A percentile compares a stretch with the other conserved stretches of the same genome.
These are phyloP conservation scores for Orbicella faveolata DNA, from an alignment of 64 coral and sea anemone genomes.

Conservation along the genomic window DNA sequence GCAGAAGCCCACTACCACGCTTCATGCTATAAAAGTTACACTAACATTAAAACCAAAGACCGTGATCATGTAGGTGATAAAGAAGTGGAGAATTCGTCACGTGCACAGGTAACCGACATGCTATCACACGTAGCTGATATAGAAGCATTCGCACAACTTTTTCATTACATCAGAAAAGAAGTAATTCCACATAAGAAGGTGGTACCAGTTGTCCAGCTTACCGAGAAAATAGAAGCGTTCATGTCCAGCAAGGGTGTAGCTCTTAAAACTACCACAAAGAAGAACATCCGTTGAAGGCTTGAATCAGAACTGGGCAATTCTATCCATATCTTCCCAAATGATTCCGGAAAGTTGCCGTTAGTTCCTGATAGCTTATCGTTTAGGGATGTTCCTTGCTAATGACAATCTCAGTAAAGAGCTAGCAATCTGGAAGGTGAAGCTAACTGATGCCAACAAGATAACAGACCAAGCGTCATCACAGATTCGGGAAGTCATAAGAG, in stretches of 20 bases:
- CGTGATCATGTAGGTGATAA: conserved; percentile 31
- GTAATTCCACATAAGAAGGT: conserved; percentile 36
- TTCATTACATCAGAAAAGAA: conserved; percentile 56
- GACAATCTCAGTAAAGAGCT: conserved; percentile 28
- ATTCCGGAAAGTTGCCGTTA: conserved; percentile 46
- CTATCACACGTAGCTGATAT: conserved; percentile 45
- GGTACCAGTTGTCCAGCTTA: conserved; percentile 60
- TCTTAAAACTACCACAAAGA: conserved; percentile 36
- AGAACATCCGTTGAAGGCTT: conserved; percentile 36
- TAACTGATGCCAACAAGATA: conserved; percentile 1
- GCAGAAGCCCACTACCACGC: too few relatives aligned
- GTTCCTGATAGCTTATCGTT: conserved; percentile 51
- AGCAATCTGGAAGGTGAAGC: background rate
- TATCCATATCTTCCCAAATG: conserved; percentile 54
- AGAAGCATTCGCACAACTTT: conserved; percentile 41
- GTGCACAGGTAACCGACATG: conserved; percentile 35
- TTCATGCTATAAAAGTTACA: too few relatives aligned
- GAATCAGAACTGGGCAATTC: conserved; percentile 54
- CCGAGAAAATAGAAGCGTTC: conserved; percentile 50
- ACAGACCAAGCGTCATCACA: conserved; percentile 58
- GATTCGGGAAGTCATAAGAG: conserved; percentile 35
- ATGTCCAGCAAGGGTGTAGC: conserved; percentile 60
- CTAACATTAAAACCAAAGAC: conserved; percentile 38
- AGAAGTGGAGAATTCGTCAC: conserved; percentile 26
- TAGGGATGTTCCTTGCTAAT: conserved; percentile 58